Conservation (phyloP, 2,888 invertebrate genomes). For the Drosophila nigritarsus region DNA sequence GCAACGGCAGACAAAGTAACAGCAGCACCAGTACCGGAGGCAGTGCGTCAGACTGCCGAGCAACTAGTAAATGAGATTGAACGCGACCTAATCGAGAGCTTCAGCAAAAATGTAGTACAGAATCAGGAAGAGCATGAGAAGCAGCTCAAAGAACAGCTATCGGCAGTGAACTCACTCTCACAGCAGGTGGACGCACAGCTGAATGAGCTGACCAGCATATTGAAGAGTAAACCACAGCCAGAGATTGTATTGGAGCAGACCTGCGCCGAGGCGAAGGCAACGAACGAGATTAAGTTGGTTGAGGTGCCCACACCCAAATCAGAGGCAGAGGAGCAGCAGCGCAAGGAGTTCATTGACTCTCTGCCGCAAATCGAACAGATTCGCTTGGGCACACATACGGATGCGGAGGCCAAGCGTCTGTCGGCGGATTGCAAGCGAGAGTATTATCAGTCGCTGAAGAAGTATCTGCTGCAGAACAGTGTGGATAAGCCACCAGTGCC, state of each 20-base stretch:
- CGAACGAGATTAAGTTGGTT: conserved; percentile 63
- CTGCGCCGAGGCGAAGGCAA: conserved; percentile 18
- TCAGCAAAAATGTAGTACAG: conserved; percentile 68
- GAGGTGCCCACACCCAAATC: conserved; percentile 82
- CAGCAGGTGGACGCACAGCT: conserved; percentile 79
- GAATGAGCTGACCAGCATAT: conserved; percentile 81
- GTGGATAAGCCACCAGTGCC: conserved; percentile 88
- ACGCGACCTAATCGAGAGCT: conserved; percentile 63
- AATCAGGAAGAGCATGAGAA: conserved; percentile 52
- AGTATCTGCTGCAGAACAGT: conserved; percentile 80
- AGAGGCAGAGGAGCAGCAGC: conserved; percentile 81
- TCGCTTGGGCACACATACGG: conserved; percentile 48
- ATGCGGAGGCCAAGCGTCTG: conserved; percentile 78
- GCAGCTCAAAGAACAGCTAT: conserved; percentile 54
- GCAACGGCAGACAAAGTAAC: conserved; percentile 35
- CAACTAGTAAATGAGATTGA: conserved; percentile 75
- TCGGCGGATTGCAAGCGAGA: conserved; percentile 83
- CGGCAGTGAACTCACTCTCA: conserved; percentile 61
- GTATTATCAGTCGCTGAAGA: conserved; percentile 83
- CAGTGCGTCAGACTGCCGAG: conserved; percentile 68
- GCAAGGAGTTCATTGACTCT: conserved; percentile 83
- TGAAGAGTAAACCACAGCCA: conserved; percentile 72
- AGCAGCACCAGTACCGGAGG: conserved; percentile 28
- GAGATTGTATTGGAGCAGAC: conserved; percentile 57
- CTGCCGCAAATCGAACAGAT: conserved; percentile 78